Base-by-base conservation (phyloP, 2,797 vertebrate genomes). In the Catamblyrhynchus diadema region DNA sequence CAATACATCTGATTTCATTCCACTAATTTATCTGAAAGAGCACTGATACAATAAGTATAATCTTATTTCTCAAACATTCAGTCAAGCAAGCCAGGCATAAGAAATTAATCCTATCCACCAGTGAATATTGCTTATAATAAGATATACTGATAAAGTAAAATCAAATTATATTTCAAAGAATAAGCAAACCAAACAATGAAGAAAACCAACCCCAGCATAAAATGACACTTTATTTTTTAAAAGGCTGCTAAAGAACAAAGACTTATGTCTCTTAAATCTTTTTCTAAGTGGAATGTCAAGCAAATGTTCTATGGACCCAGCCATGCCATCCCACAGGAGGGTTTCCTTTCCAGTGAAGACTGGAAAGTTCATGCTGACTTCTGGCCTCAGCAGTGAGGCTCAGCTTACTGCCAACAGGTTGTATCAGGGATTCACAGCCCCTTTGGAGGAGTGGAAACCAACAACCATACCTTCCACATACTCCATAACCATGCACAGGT, bases 401-500 rank as follows among this genome's bases (percentile, higher is more conserved):
- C 53, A 83, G 54, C 65, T 74, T 70, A 39, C 53, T 51, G 35
- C 33, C 39, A 37, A 57, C 4, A 4, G 2, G 23, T 4, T 57
- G 6, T 5, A 27, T 47, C 64, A 89, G 56, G 45, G 81, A 78
- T 50, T 64, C 79, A n/a, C 44, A 56, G n/a, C 19, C 66, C 53
- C 42, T 70, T 3, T 35, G 77, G 62, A 88, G 81, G 47, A 6
- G 39, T 12, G 67, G 77, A 3, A 17, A 7, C 14, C 2, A 22
- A 50, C 62, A 50, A 3, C 57, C 70, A 8, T 98, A 99, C 99
- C 99, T 98, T 99, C 99, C 70, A 99, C 99, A 5, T 99, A 99
- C 96, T 99, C 99, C 99, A 99, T 99, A 94, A 99, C 99, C 99
- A 99, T 99, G 96, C 99, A 99, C 51, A 99, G 98, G 91, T 99